phyloP scores from a whole-genome alignment of 2,888 invertebrate genomes.

The Agriotes lineatus region DNA sequence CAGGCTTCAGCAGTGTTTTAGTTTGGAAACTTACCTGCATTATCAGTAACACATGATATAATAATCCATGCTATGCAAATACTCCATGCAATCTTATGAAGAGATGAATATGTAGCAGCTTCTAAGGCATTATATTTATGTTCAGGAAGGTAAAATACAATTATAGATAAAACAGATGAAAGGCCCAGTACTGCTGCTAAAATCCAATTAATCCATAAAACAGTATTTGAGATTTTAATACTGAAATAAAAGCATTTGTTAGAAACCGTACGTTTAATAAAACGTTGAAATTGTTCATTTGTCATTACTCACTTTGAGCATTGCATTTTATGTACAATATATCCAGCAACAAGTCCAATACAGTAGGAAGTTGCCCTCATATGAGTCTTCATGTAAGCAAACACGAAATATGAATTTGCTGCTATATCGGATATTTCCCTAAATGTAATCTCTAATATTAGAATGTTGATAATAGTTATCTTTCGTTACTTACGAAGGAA shows the following conservation, averaged over 20 bases:
- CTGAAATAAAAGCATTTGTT: conserved; percentile 56
- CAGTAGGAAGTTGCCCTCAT: conserved; percentile 80
- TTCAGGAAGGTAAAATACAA: conserved; percentile 74
- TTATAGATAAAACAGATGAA: conserved; percentile 73
- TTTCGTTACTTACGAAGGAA: conserved; percentile 73
- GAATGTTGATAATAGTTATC: neutral
- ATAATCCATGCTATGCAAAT: conserved; percentile 77
- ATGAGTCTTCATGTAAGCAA: conserved; percentile 80
- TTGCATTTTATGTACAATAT: conserved; percentile 75
- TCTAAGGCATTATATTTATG: conserved; percentile 71
- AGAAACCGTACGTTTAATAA: too few species aligned
- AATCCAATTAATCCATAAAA: conserved; percentile 56
- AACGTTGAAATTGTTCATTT: too few species aligned
- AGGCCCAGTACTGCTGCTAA: conserved; percentile 65
- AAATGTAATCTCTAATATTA: conserved; percentile 49
- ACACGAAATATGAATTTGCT: conserved; percentile 73
- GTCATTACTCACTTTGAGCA: conserved; percentile 69
- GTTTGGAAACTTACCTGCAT: conserved; percentile 72
- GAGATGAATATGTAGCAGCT: conserved; percentile 74
- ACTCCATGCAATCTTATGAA: conserved; percentile 78
- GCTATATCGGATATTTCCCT: conserved; percentile 77
- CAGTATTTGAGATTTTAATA: conserved; percentile 54
- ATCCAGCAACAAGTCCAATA: conserved; percentile 76
- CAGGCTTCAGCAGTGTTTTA: too few species aligned
- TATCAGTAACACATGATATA: conserved; percentile 75